Conservation (phyloP, 2,113 vertebrate genomes). For the Pygoscelis antarcticus region DNA sequence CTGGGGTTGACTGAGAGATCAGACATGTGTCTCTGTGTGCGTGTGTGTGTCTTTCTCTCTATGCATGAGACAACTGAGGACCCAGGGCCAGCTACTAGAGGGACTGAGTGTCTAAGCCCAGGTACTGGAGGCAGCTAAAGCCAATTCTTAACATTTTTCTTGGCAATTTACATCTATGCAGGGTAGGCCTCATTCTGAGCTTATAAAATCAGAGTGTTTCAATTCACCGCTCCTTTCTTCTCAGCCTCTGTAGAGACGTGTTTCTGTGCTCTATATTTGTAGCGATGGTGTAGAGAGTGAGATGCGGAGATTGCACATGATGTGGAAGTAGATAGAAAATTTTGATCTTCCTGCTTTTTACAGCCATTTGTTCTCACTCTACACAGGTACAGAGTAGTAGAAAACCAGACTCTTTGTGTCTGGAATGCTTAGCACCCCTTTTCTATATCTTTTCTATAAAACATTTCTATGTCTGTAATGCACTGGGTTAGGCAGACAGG, state of each 20-base stretch:
- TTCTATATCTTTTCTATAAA: not conserved
- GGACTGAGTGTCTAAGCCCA: not conserved
- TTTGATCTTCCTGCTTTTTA: not conserved
- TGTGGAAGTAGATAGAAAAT: not conserved
- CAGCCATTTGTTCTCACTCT: not conserved
- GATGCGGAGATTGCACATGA: not conserved
- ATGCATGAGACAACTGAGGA: not conserved
- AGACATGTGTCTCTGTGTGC: fast-evolving
- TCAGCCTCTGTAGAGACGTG: not conserved
- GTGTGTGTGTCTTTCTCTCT: not conserved
- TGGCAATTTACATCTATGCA: not conserved
- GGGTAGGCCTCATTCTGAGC: not conserved
- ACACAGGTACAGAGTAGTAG: not conserved
- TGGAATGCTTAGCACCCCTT: not conserved
- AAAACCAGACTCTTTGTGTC: not conserved
- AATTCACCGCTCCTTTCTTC: not conserved
- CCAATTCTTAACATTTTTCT: not conserved
- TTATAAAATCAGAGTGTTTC: not conserved
- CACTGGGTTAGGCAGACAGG: not conserved
- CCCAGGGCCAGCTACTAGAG: not conserved
- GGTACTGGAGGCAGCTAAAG: not conserved
- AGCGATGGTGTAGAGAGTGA: not conserved
- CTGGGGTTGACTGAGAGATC: not conserved
- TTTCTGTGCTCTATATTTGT: not conserved
- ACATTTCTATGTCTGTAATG: not conserved